A percentile compares a stretch with the other conserved stretches of the same genome.
phyloP scores from a whole-genome alignment of 2,113 vertebrate species.

The Hippocampus guttulatus region DNA sequence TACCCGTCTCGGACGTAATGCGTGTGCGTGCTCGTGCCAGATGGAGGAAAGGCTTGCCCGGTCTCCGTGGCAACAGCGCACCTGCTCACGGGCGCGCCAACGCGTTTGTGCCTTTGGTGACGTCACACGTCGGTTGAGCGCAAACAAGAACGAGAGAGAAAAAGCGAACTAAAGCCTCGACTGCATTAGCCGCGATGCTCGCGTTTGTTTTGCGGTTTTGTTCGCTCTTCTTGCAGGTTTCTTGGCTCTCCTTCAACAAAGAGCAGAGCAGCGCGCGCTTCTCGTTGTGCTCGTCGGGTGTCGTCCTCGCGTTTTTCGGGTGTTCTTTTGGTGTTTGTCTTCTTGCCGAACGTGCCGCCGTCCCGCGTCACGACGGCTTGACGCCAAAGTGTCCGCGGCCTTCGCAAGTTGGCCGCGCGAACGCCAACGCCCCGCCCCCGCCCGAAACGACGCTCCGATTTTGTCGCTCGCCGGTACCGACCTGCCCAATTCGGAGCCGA shows the following conservation, averaged over 20 bases:
- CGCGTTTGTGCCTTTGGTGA: background rate
- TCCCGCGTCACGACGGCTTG: no score
- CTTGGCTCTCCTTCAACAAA: background rate
- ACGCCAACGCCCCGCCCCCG: background rate
- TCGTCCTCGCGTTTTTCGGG: no score
- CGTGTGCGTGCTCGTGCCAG: slow-evolving; percentile 26
- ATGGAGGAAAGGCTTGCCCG: slow-evolving; percentile 35
- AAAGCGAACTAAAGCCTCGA: background rate
- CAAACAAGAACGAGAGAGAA: no score
- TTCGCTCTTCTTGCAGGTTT: background rate
- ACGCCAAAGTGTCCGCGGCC: no score
- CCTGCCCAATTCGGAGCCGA: slow-evolving; percentile 77
- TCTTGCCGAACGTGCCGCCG: no score
- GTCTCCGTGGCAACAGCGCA: slow-evolving; percentile 59
- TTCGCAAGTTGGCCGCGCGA: no score
- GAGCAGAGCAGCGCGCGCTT: no score
- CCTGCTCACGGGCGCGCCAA: slow-evolving; percentile 42
- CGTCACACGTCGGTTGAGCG: background rate
- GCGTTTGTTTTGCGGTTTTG: no score
- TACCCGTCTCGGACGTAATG: slow-evolving; percentile 1
- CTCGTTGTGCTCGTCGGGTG: no score
- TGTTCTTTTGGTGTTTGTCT: no score
- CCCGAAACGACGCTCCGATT: background rate
- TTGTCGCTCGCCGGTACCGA: slow-evolving; percentile 30
- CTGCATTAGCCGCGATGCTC: background rate